Evolutionary conservation across 2,888 invertebrate genomes (phyloP).

Genomic region (Rhabditophanes sp.): DNA sequence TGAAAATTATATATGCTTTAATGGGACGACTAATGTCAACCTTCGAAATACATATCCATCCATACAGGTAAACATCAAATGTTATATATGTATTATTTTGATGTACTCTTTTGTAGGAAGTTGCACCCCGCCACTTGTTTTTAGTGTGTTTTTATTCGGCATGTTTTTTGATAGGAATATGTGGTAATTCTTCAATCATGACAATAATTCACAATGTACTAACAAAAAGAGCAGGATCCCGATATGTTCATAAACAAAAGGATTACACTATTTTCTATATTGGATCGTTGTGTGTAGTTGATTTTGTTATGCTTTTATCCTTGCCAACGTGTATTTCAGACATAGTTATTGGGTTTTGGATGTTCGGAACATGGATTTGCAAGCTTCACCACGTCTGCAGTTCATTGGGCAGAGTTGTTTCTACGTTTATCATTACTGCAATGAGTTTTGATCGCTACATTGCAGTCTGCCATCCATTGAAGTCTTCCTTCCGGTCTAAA

Average conservation of each 20-base stretch:
- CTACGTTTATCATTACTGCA: conserved; percentile 40
- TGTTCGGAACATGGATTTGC: conserved; percentile 36
- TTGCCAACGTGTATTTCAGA: conserved; percentile 33
- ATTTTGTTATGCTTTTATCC: conserved; percentile 35
- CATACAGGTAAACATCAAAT: conserved; percentile 24
- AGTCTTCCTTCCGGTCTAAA: conserved; percentile 20
- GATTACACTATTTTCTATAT: conserved; percentile 39
- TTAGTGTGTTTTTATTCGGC: conserved; percentile 32
- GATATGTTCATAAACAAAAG: conserved; percentile 3
- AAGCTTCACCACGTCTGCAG: conserved; percentile 34
- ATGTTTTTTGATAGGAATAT: conserved; percentile 36
- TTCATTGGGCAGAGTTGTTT: conserved; percentile 34
- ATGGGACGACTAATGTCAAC: too few relatives aligned
- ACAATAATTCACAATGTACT: conserved; percentile 33
- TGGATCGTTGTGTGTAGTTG: conserved; percentile 32
- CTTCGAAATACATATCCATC: conserved; percentile 40
- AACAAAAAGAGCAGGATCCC: conserved; percentile 17
- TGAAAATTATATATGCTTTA: too few relatives aligned
- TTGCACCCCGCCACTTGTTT: conserved; percentile 30
- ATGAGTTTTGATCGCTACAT: conserved; percentile 40
- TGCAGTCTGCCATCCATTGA: conserved; percentile 37
- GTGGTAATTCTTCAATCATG: conserved; percentile 33
- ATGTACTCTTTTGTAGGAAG: conserved; percentile 19
- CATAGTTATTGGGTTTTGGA: conserved; percentile 39
- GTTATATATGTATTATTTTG: conserved; percentile 3